These are phyloP conservation scores for Bombus waltoni DNA, from an alignment of 1,140 invertebrate species.

Conservation along the genomic window DNA sequence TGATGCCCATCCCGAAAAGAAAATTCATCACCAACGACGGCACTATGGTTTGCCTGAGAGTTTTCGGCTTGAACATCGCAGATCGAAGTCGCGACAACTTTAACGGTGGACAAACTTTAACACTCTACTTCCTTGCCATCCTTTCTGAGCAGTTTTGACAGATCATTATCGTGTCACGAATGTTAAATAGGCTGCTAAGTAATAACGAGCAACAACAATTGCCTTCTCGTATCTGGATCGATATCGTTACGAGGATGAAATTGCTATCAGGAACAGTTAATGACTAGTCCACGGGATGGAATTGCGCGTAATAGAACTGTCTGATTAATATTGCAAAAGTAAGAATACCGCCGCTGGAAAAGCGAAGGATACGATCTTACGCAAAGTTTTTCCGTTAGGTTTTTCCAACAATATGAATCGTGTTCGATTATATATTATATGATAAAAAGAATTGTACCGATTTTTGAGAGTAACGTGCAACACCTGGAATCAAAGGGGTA, in stretches of 20 bases:
- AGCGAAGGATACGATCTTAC: too few species aligned
- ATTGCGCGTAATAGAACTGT: not conserved
- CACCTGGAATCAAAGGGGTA: too few species aligned
- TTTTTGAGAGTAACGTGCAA: too few species aligned
- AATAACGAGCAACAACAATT: constrained; percentile 19
- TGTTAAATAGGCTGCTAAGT: not conserved
- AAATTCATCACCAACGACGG: constrained; percentile 29
- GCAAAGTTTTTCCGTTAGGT: not conserved
- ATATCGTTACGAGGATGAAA: not conserved
- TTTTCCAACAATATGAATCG: too few species aligned
- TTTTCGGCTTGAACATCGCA: constrained; percentile 34
- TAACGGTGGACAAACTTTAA: not conserved
- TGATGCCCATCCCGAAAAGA: constrained; percentile 9
- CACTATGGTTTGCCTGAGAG: not conserved
- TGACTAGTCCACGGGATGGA: not conserved
- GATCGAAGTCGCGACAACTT: not conserved
- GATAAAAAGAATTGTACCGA: too few species aligned
- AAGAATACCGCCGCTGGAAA: not conserved
- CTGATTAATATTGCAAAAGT: not conserved
- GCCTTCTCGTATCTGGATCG: not conserved
- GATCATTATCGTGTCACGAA: not conserved
- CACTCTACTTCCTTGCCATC: not conserved
- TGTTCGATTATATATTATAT: too few species aligned
- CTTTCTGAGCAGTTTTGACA: not conserved
- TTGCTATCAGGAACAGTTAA: not conserved